These are phyloP conservation scores for Thamnophis elegans DNA, from an alignment of 2,797 vertebrate species.

Conservation along the genomic window DNA sequence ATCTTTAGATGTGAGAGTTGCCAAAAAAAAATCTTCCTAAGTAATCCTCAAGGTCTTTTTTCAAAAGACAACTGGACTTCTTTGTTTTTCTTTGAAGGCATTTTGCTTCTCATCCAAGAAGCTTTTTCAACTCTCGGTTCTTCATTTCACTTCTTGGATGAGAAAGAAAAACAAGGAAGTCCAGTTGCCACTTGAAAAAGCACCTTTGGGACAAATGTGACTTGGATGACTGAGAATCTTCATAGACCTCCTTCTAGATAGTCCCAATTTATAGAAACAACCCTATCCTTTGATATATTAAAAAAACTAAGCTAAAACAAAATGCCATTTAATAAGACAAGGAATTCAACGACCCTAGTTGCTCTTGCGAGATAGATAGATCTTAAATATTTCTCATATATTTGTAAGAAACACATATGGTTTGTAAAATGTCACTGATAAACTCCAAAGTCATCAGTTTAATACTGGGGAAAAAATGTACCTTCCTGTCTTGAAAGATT, in stretches of 20 bases:
- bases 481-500: constrained; percentile 45
- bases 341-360: constrained; percentile 18
- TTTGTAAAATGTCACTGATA: constrained; percentile 26
- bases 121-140: too few relatives aligned
- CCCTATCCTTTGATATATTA: neutral
- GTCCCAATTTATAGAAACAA: constrained; percentile 14
- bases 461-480: constrained; percentile 44
- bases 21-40: neutral
- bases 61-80: too few relatives aligned
- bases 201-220: too few relatives aligned
- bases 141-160: too few relatives aligned
- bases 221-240: too few relatives aligned
- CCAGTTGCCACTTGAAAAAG: too few relatives aligned
- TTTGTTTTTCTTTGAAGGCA: too few relatives aligned
- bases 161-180: too few relatives aligned
- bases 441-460: constrained; percentile 46
- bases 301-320: constrained; percentile 13
- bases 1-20: neutral
- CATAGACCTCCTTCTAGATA: too few relatives aligned
- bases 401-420: constrained; percentile 25
- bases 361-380: constrained; percentile 23
- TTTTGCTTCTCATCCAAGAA: too few relatives aligned
- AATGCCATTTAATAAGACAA: constrained; percentile 18
- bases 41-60: too few relatives aligned
- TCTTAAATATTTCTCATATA: constrained; percentile 29